phyloP scores from a whole-genome alignment of 2,113 vertebrate genomes.

The Corapipo altera region DNA sequence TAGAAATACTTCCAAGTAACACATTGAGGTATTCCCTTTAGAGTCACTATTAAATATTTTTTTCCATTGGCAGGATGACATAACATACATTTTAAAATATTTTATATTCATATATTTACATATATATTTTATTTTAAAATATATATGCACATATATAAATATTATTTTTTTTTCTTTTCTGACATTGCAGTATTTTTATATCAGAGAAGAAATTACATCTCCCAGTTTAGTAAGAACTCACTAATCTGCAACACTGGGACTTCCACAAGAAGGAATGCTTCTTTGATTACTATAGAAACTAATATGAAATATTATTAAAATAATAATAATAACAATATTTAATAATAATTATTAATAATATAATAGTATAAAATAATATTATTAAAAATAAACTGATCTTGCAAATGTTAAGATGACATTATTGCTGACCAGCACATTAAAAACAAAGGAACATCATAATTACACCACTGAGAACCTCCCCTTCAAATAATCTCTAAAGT shows the following conservation, averaged over 20 bases:
- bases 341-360: too few species aligned
- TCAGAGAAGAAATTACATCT: neutral
- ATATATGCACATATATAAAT: too few species aligned
- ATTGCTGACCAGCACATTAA: neutral
- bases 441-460: neutral
- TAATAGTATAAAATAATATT: neutral
- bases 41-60: neutral
- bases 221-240: neutral
- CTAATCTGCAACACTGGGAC: neutral
- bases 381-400: neutral
- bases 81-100: neutral
- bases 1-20: neutral
- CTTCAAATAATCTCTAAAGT: neutral
- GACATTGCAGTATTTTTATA: neutral
- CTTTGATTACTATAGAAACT: neutral
- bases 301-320: neutral
- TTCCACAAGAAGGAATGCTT: neutral
- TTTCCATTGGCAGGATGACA: neutral
- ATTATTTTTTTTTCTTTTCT: neutral
- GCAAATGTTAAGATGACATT: neutral
- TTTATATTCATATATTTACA: neutral
- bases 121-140: too few species aligned
- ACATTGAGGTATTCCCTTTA: neutral
- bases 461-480: neutral
- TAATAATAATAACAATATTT: too few species aligned